Evolutionary conservation across 2,113 vertebrate genomes (phyloP), one percentile per base, ranked within the genome.

Genomic region (Colinus virginianus): DNA sequence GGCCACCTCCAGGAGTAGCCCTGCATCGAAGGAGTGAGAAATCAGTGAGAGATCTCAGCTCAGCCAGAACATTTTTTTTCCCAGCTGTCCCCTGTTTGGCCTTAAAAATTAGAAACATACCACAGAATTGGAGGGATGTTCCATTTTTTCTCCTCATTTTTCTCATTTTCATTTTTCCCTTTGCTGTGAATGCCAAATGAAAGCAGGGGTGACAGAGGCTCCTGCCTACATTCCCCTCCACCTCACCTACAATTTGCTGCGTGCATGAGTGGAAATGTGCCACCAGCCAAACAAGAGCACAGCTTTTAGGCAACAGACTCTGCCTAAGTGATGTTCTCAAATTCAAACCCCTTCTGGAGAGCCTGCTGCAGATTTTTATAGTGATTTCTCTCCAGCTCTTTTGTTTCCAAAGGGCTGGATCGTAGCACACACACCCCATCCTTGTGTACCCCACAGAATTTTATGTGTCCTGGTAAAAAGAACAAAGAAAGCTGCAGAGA

Each of bases 341-440:
- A 36, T 55, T 51, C 48, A 19, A 38, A 3, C 9, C 55, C 30
- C 20, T 62, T 25, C 46, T 32, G 30, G 77, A 80, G 63, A 80
- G 13, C 51, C 56, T 5, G 2, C 34, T 6, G 25, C 6, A 79
- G 55, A 18, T 23, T 89, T 89, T 87, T 15, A 40, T 55, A 49
- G 42, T 82, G 83, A 95, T 86, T 94, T 40, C 26, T n/a, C 82
- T 81, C 53, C 45, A 6, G 36, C 13, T 61, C 43, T 91, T 70
- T 15, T 4, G 9, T 62, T 88, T 85, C 77, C 77, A 61, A 23
- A 5, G 30, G 46, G 53, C 8, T 2, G 32, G 40, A 23, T 64
- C 12, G 6, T 72, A 94, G 55, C 55, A 56, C 87, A 88, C 69
- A 15, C 25, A 34, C 9, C 19, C 34, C 3, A 0, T 25, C 2